Evolutionary conservation across 2,888 invertebrate genomes (phyloP), one percentile per base, ranked within the genome.

Genomic region (Neria commutata): DNA sequence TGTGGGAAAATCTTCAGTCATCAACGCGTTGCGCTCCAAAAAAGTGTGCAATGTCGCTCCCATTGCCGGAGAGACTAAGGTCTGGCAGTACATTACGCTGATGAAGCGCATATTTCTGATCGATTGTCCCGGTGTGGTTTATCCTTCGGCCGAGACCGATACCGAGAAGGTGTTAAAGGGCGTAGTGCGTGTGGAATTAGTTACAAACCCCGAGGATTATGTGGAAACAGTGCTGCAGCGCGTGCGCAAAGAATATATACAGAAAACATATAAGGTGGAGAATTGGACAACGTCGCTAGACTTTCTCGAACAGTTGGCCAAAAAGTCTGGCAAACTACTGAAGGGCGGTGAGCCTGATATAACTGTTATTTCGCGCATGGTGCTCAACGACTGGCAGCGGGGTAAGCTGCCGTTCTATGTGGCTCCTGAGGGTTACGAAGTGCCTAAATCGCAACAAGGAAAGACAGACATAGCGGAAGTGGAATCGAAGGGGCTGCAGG

Each of bases 11-110:
- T 98, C 97, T 63, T 98, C 98, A 1, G 90, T 99, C 5, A 98
- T 99, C 65, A 99, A 99, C 81, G 95, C 99, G 0, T 83, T 99
- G 56, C 86, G 95, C 56, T 91, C 93, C 10, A 97, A 98, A 76
- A 98, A 99, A 83, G 99, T 99, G 0, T 99, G 99, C 80, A 99
- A 97, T 81, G 97, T 92, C 0, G 99, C 99, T 3, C 99, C 99
- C 0, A 95, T 99, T 73, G 98, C 99, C 58, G 99, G 99, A 4
- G 94, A 95, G 83, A 95, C 94, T 1, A 95, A 95, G 84, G 97
- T 98, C 1, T 99, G 99, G 99, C 99, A 99, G 80, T 99, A 99
- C 78, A 96, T 99, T 42, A 98, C 98, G 1, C 83, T 99, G 54
- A 99, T 99, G 98, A 89, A 89, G 71, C 87, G 94, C 69, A 98